Evolutionary conservation across 2,888 invertebrate species (phyloP).

Genomic region (Diaphora mendica): DNA sequence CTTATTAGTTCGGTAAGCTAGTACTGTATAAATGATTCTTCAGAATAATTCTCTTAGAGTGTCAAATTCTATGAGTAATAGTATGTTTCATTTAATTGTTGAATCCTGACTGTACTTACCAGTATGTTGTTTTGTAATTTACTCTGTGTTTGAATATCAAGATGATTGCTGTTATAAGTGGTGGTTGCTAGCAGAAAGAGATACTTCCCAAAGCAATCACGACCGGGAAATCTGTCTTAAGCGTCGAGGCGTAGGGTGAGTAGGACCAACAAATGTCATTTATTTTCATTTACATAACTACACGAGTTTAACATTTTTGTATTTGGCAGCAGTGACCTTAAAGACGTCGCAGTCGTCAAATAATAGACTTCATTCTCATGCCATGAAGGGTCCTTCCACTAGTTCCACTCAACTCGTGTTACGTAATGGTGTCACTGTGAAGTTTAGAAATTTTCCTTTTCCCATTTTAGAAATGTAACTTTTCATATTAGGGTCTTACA

Average conservation of each 20-base stretch:
- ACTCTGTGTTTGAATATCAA: not conserved
- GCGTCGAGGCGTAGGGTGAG: too few relatives aligned
- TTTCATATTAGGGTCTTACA: not conserved
- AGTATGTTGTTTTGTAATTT: too few relatives aligned
- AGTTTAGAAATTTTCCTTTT: not conserved
- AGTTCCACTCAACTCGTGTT: not conserved
- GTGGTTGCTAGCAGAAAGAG: not conserved
- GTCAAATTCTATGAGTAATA: too few relatives aligned
- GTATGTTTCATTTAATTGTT: too few relatives aligned
- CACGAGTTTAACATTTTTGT: too few relatives aligned
- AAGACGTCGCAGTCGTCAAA: not conserved
- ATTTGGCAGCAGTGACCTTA: not conserved
- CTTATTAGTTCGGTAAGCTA: too few relatives aligned
- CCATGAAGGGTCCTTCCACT: not conserved
- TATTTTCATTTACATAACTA: too few relatives aligned
- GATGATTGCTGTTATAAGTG: accelerated
- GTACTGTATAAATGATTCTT: too few relatives aligned
- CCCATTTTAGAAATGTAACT: not conserved
- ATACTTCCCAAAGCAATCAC: not conserved
- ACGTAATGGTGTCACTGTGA: not conserved
- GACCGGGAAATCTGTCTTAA: too few relatives aligned
- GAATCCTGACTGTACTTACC: too few relatives aligned
- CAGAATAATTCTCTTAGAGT: too few relatives aligned
- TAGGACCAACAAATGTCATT: too few relatives aligned
- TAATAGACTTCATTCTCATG: not conserved